phyloP scores from a whole-genome alignment of 2,797 vertebrate species.

The Micrastur ruficollis region DNA sequence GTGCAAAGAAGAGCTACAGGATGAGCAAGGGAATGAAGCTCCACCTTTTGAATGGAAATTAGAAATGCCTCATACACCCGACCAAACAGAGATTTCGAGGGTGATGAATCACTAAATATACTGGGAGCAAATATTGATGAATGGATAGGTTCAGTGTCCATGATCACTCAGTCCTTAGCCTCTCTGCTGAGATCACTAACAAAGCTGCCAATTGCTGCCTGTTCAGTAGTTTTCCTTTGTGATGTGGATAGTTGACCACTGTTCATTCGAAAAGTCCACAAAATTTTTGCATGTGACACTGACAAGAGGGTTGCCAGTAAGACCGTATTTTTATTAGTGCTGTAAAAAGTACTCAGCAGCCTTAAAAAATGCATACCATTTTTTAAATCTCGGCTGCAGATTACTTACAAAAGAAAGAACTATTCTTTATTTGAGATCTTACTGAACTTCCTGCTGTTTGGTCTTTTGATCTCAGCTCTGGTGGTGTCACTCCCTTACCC shows the following conservation, averaged over 20 bases:
- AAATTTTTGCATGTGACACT: neutral
- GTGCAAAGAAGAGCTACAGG: neutral
- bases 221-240: neutral
- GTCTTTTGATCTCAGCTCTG: neutral
- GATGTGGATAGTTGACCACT: neutral
- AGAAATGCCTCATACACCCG: neutral
- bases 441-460: neutral
- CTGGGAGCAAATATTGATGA: neutral
- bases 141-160: neutral
- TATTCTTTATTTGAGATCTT: neutral
- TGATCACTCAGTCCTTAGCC: neutral
- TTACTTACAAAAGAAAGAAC: neutral
- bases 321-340: neutral
- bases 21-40: neutral
- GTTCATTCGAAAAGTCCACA: neutral
- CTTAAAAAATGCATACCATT: neutral
- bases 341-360: neutral
- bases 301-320: neutral
- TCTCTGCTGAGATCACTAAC: neutral
- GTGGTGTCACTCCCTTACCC: neutral
- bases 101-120: neutral
- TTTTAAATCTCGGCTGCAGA: neutral
- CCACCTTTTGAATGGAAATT: neutral
- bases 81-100: neutral
- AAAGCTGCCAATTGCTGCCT: neutral